Percentiles rank a stretch among this genome's conserved stretches.
phyloP scores from a whole-genome alignment of 2,888 invertebrate genomes.

The Eremobia ochroleuca region DNA sequence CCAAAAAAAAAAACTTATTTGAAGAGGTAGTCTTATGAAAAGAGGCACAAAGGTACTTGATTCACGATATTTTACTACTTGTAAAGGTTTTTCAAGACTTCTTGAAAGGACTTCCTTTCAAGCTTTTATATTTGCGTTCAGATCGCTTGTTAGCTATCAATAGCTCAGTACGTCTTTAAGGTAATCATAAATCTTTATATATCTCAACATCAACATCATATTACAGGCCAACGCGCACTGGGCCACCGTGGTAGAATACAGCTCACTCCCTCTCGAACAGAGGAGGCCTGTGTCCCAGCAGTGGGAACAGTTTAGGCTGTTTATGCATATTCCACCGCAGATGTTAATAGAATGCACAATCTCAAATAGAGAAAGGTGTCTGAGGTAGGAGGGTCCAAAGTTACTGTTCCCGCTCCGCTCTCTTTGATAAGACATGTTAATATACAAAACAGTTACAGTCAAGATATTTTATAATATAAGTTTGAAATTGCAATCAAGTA shows the following conservation, averaged over 20 bases:
- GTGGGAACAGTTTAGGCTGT: too few species aligned
- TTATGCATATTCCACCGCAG: too few species aligned
- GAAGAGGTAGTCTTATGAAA: constrained; percentile 3
- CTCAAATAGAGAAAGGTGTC: not conserved
- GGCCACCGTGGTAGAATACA: too few species aligned
- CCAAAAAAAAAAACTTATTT: too few species aligned
- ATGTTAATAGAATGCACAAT: not conserved
- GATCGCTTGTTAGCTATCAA: not conserved
- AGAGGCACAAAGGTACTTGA: not conserved
- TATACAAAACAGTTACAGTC: not conserved
- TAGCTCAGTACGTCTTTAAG: not conserved
- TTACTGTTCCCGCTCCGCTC: not conserved
- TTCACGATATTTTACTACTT: constrained; percentile 6
- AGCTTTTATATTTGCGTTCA: not conserved
- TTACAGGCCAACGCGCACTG: too few species aligned
- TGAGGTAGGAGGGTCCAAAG: not conserved
- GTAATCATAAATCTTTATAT: not conserved
- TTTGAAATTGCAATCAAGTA: too few species aligned
- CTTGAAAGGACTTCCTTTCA: not conserved
- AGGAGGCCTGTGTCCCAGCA: too few species aligned
- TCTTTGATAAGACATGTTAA: not conserved
- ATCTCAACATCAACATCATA: not conserved
- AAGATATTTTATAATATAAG: not conserved
- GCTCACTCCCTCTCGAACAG: too few species aligned
- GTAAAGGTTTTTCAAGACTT: constrained; percentile 2